A percentile compares a stretch with the other conserved stretches of the same genome.
phyloP scores from a whole-genome alignment of 2,797 vertebrate species.

The Crax fasciolata region DNA sequence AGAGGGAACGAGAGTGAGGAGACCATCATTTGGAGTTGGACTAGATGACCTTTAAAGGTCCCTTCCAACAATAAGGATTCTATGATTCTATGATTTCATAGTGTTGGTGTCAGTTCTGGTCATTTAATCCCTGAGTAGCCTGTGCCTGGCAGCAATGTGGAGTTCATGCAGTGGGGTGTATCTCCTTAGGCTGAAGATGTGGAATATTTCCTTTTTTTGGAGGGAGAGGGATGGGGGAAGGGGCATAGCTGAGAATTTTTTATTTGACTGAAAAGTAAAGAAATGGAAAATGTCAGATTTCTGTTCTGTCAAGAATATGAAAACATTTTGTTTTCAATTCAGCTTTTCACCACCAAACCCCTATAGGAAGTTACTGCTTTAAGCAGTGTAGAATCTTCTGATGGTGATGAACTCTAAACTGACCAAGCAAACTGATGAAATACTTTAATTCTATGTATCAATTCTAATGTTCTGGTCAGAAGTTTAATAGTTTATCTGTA shows the following conservation, averaged over 20 bases:
- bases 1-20: not conserved
- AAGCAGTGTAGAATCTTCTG: not conserved
- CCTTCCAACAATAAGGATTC: too few relatives aligned
- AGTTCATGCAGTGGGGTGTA: not conserved
- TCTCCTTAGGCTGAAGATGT: not conserved
- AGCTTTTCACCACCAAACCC: not conserved
- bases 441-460: not conserved
- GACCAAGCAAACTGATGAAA: not conserved
- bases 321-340: not conserved
- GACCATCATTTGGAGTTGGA: not conserved
- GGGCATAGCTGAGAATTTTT: not conserved
- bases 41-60: too few relatives aligned
- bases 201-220: not conserved
- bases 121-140: not conserved
- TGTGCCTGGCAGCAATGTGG: not conserved
- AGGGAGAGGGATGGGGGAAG: not conserved
- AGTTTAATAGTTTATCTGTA: not conserved
- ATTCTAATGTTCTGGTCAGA: not conserved
- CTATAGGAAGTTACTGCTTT: not conserved
- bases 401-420: not conserved
- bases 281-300: not conserved
- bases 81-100: not conserved
- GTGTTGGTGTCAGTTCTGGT: not conserved
- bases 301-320: not conserved
- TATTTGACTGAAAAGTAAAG: not conserved